Conservation (phyloP, 2,888 invertebrate genomes). For the Lycaena phlaeas region DNA sequence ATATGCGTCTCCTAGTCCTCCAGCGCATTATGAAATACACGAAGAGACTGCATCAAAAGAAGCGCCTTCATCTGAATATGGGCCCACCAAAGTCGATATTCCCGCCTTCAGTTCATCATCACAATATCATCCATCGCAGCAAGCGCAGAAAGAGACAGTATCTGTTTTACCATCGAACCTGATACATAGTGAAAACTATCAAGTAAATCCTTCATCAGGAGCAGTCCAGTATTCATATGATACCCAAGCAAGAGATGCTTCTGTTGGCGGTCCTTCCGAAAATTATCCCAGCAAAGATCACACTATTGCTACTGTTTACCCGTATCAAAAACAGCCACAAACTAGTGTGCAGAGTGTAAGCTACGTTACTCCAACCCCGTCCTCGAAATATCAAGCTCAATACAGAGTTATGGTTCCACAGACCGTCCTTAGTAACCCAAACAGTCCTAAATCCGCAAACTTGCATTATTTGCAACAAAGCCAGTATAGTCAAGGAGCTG, state of each 20-base stretch:
- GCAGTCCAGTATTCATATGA: slow-evolving; percentile 40
- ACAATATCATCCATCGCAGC: slow-evolving; percentile 33
- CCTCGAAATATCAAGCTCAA: slow-evolving; percentile 49
- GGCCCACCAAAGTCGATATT: slow-evolving; percentile 14
- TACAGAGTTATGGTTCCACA: slow-evolving; percentile 62
- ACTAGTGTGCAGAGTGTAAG: slow-evolving; percentile 47
- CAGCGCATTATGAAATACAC: slow-evolving; percentile 27
- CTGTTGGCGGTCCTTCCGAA: slow-evolving; percentile 56
- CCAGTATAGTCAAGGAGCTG: not conserved
- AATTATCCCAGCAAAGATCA: slow-evolving; percentile 74
- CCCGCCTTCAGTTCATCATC: slow-evolving; percentile 20
- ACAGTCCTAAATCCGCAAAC: slow-evolving; percentile 29
- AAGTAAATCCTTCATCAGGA: slow-evolving; percentile 29
- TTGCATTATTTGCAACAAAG: slow-evolving; percentile 32
- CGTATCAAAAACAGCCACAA: slow-evolving; percentile 33
- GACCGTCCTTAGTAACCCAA: slow-evolving; percentile 41
- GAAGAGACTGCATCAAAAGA: slow-evolving; percentile 16
- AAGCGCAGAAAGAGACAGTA: slow-evolving; percentile 31
- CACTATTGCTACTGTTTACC: slow-evolving; percentile 69
- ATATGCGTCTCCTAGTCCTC: too few relatives aligned
- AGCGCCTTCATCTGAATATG: slow-evolving; percentile 25
- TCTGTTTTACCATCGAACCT: slow-evolving; percentile 33
- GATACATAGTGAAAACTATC: slow-evolving; percentile 30
- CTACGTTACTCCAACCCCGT: slow-evolving; percentile 57
- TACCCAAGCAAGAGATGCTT: slow-evolving; percentile 31